Evolutionary conservation across 2,888 invertebrate genomes (phyloP).

Genomic region (Diarsia mendica): DNA sequence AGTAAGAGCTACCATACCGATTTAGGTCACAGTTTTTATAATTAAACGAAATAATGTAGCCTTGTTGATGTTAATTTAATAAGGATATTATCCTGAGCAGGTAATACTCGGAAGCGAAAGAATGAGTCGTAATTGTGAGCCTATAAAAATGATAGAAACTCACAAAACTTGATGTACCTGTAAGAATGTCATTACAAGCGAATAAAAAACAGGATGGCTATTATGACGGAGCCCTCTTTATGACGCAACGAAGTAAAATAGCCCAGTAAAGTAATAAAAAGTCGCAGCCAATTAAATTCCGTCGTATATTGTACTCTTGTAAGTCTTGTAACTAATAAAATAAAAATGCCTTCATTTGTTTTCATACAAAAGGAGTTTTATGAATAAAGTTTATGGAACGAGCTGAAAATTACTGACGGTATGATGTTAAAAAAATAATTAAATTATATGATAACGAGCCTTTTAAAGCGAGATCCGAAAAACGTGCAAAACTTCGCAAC

Average conservation of each 20-base stretch:
- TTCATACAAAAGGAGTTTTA: constrained; percentile 40
- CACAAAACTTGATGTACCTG: constrained; percentile 59
- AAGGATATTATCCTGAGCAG: constrained; percentile 23
- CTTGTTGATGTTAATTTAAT: constrained; percentile 30
- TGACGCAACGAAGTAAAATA: constrained; percentile 61
- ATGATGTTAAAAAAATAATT: constrained; percentile 12
- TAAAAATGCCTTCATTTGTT: constrained; percentile 57
- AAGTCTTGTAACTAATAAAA: constrained; percentile 55
- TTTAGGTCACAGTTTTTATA: neutral
- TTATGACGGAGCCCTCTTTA: constrained; percentile 63
- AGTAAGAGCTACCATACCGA: neutral
- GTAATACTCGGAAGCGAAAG: constrained; percentile 23
- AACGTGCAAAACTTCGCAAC: neutral
- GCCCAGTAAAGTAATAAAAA: constrained; percentile 62
- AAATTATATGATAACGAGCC: constrained; percentile 4
- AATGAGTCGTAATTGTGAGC: constrained; percentile 41
- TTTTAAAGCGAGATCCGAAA: neutral
- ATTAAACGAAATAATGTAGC: neutral
- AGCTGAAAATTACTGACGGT: constrained; percentile 7
- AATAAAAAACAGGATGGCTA: constrained; percentile 66
- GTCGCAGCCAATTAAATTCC: constrained; percentile 64
- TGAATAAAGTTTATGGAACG: constrained; percentile 14
- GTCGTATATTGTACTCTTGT: constrained; percentile 56
- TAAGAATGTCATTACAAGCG: constrained; percentile 64
- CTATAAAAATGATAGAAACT: constrained; percentile 49